These are phyloP conservation scores for Cataglyphis altisquamis DNA, from an alignment of 2,888 invertebrate genomes.

Conservation along the genomic window DNA sequence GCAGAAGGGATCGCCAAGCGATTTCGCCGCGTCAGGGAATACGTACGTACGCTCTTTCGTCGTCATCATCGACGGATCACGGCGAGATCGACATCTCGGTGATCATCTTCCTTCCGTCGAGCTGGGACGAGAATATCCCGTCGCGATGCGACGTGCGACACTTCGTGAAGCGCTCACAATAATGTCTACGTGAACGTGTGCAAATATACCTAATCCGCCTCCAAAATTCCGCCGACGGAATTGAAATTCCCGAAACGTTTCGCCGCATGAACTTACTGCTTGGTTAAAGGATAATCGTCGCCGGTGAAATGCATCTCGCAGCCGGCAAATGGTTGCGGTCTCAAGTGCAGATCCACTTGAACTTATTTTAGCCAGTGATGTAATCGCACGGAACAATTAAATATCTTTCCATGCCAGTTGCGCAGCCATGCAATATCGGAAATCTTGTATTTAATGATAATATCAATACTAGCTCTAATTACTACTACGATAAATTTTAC, in stretches of 20 bases:
- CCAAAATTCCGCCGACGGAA: constrained; percentile 60
- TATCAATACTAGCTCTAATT: background rate
- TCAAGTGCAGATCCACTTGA: constrained; percentile 14
- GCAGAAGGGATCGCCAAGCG: constrained; percentile 23
- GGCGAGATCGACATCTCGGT: constrained; percentile 26
- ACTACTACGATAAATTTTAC: background rate
- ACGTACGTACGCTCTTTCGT: constrained; percentile 20
- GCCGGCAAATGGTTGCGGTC: constrained; percentile 19
- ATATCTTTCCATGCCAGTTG: background rate
- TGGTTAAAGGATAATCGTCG: constrained; percentile 47
- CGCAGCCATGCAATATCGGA: background rate
- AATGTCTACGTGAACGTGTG: constrained; percentile 49
- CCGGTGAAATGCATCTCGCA: constrained; percentile 26
- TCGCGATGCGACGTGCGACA: constrained; percentile 25
- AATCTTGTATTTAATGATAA: background rate
- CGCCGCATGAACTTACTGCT: constrained; percentile 36
- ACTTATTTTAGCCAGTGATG: constrained; percentile 27
- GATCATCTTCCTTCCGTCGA: constrained; percentile 21
- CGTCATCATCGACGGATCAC: constrained; percentile 8
- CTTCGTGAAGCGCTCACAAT: constrained; percentile 20
- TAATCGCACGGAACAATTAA: constrained; percentile 5
- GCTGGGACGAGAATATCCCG: constrained; percentile 17
- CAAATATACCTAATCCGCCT: constrained; percentile 46
- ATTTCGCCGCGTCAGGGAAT: constrained; percentile 63
- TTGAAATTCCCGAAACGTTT: constrained; percentile 62